Evolutionary conservation across 2,888 invertebrate species (phyloP).

Genomic region (Hydraecia micacea): DNA sequence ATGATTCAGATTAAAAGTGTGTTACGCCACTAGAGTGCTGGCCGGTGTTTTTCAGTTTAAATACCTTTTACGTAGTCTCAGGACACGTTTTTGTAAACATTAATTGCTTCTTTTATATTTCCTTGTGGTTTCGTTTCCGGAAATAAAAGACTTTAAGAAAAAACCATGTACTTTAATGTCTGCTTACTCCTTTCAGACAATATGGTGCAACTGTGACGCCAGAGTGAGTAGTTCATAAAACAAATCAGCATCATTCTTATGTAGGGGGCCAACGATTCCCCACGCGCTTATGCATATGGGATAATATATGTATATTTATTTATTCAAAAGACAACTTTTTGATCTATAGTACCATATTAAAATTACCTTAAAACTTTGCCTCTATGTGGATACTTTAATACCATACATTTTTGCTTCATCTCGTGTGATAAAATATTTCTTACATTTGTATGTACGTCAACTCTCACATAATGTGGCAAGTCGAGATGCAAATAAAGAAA

Average conservation of each 20-base stretch:
- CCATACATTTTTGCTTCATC: not conserved
- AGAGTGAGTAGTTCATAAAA: constrained; percentile 38
- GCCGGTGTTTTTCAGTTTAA: not conserved
- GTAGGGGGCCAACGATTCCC: not conserved
- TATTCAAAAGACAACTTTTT: too few species aligned
- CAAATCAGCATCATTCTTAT: not conserved
- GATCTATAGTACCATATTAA: not conserved
- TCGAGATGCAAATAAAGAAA: not conserved
- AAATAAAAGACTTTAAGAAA: not conserved
- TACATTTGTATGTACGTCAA: not conserved
- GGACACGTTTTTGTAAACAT: not conserved
- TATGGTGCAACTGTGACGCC: constrained; percentile 39
- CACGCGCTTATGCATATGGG: too few species aligned
- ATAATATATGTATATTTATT: too few species aligned
- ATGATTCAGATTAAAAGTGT: not conserved
- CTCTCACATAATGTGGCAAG: not conserved
- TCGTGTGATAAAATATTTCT: too few species aligned
- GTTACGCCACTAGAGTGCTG: not conserved
- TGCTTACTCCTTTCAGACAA: constrained; percentile 35
- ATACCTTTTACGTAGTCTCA: not conserved
- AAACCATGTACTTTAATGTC: not conserved
- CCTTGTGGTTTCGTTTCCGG: not conserved
- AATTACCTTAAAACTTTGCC: not conserved
- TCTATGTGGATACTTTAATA: not conserved
- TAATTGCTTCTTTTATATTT: not conserved